Conservation (phyloP, 1,140 invertebrate genomes). For the Megalonaias nervosa region DNA sequence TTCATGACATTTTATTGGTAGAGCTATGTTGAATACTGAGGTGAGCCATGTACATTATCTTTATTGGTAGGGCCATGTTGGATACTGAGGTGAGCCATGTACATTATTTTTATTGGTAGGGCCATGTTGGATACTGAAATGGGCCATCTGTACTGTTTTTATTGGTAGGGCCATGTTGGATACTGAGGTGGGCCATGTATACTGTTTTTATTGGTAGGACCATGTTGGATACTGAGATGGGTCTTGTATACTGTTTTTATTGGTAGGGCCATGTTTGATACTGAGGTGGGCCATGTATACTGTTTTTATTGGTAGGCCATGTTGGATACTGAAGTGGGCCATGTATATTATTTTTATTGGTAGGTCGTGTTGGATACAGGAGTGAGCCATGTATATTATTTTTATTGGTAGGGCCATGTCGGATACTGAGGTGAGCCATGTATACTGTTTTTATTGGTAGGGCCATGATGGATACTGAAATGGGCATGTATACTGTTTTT, state of each 20-base stretch:
- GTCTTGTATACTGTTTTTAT: conserved; percentile 19
- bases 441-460: conserved; percentile 10
- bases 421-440: too few species aligned
- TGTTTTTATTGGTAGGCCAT: too few species aligned
- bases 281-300: too few species aligned
- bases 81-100: too few species aligned
- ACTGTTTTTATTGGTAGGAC: conserved; percentile 12
- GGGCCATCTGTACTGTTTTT: conserved; percentile 20
- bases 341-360: too few species aligned
- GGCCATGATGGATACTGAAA: conserved; percentile 37
- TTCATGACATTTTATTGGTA: not conserved
- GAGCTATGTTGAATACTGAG: conserved; percentile 41
- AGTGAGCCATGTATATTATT: conserved; percentile 27
- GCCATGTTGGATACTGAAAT: conserved; percentile 39
- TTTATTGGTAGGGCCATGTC: too few species aligned
- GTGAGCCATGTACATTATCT: conserved; percentile 32
- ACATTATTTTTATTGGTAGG: too few species aligned
- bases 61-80: too few species aligned
- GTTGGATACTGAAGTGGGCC: too few species aligned
- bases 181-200: too few species aligned
- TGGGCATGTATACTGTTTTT: conserved; percentile 30
- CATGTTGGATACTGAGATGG: conserved; percentile 42
- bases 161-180: too few species aligned
- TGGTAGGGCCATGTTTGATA: too few species aligned
- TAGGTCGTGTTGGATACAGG: conserved; percentile 33